Base-by-base conservation (phyloP, 2,888 invertebrate genomes). In the Trilocha varians region DNA sequence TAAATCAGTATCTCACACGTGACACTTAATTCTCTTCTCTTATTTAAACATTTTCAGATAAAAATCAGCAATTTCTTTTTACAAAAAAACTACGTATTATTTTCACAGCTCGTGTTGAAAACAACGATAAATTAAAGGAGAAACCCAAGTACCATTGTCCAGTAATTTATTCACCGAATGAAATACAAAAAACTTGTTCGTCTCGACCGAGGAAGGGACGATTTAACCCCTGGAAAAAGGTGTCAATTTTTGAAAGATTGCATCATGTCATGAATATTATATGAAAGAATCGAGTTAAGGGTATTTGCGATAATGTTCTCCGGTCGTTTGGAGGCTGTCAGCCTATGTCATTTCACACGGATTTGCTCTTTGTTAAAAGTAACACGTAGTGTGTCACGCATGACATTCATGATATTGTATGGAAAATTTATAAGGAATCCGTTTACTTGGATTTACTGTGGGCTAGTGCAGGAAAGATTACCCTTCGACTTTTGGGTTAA, bases 241-340 rank as follows among this genome's bases (percentile, higher is more conserved):
- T 84, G 84, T 85, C 84, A 85, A 84, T 84, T 85, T 84, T 84
- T 85, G 84, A 85, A 85, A 85, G 84, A 85, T 85, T 83, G 84
- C 70, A 69, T 70, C 76, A 53, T 76, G 79, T 80, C 84, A 84
- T 85, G 84, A 84, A 85, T 85, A 79, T 85, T 84, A 83, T 83
- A 85, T 84, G 79, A 84, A 80, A 73, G 80, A 78, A 76, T 79
- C 68, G 78, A 79, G 84, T 84, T 84, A 79, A 79, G 83, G 82
- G 79, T 73, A 80, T 82, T 80, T 74, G 78, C 69, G 82, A 84
- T 84, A 85, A 84, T 84, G 84, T 80, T 74, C 72, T 67, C 63
- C 70, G 72, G 67, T 72, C 72, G 71, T 71, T 76, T 70, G 74
- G 70, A 70, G 62, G 67, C 82, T 79, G 84, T 84, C 84, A 79